phyloP scores from a whole-genome alignment of 1,140 invertebrate genomes.

The Stenopsyche tienmushanensis region DNA sequence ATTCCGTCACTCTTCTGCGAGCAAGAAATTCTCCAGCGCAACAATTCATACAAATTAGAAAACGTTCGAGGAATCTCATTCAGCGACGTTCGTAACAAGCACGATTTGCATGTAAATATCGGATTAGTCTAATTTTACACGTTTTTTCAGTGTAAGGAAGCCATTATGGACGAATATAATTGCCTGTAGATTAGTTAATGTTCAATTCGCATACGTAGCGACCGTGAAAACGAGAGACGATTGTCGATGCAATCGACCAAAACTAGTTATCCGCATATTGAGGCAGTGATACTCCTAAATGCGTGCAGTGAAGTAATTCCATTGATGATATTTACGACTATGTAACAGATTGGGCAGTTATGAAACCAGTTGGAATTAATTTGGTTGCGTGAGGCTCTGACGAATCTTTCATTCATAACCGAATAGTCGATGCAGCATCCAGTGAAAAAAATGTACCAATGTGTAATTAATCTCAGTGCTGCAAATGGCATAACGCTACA shows the following conservation, averaged over 20 bases:
- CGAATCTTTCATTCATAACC: too few relatives aligned
- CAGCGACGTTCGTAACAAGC: background rate
- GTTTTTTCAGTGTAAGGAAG: background rate
- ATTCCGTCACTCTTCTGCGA: too few relatives aligned
- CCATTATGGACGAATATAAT: background rate
- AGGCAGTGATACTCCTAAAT: background rate
- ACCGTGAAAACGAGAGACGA: constrained; percentile 9
- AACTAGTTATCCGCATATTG: background rate
- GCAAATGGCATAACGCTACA: too few relatives aligned
- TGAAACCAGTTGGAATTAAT: too few relatives aligned
- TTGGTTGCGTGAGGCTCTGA: too few relatives aligned
- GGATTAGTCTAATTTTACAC: constrained; percentile 1
- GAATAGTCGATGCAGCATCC: too few relatives aligned
- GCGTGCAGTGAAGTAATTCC: background rate
- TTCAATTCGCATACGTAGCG: background rate
- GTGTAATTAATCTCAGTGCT: too few relatives aligned
- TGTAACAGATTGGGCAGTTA: too few relatives aligned
- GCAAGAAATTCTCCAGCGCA: too few relatives aligned
- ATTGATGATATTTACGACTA: background rate
- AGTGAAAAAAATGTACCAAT: too few relatives aligned
- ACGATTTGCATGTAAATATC: constrained; percentile 4
- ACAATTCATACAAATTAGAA: too few relatives aligned
- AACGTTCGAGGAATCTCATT: too few relatives aligned
- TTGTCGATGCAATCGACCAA: background rate
- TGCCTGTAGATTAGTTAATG: background rate